Conservation (phyloP, 2,888 invertebrate genomes). For the Limulus polyphemus region DNA sequence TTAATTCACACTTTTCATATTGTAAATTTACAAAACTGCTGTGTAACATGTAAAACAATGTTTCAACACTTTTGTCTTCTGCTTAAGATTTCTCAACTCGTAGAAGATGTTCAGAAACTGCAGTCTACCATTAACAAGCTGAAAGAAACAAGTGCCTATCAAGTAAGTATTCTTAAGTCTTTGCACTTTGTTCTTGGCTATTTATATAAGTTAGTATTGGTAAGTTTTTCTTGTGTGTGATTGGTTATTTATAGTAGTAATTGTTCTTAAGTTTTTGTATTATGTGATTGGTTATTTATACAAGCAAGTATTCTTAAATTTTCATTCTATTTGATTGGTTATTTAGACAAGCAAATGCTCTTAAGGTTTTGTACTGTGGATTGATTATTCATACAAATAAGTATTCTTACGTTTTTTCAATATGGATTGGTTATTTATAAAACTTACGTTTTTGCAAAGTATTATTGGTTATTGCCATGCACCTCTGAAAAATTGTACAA, state of each 20-base stretch:
- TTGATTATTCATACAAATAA: too few relatives aligned
- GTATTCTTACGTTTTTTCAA: too few relatives aligned
- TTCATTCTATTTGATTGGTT: too few relatives aligned
- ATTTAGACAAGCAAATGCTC: too few relatives aligned
- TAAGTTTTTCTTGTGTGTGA: background rate
- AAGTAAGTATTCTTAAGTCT: conserved; percentile 35
- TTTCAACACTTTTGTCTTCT: background rate
- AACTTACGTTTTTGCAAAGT: too few relatives aligned
- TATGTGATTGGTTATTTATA: too few relatives aligned
- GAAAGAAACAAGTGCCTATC: conserved; percentile 75
- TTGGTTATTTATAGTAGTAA: background rate
- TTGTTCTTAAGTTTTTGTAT: background rate
- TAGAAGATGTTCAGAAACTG: conserved; percentile 82
- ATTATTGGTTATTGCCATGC: too few relatives aligned
- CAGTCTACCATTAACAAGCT: conserved; percentile 70
- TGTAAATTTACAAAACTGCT: background rate
- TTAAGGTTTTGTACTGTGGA: too few relatives aligned
- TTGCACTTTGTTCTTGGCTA: too few relatives aligned
- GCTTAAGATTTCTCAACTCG: conserved; percentile 71
- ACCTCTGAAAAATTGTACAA: too few relatives aligned
- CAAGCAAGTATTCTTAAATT: too few relatives aligned
- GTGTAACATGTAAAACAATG: background rate
- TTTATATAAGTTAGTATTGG: background rate
- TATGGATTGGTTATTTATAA: too few relatives aligned
- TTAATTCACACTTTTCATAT: background rate